Evolutionary conservation across 2,888 invertebrate genomes (phyloP), one percentile per base, ranked within the genome.

Genomic region (Junonia oenone): DNA sequence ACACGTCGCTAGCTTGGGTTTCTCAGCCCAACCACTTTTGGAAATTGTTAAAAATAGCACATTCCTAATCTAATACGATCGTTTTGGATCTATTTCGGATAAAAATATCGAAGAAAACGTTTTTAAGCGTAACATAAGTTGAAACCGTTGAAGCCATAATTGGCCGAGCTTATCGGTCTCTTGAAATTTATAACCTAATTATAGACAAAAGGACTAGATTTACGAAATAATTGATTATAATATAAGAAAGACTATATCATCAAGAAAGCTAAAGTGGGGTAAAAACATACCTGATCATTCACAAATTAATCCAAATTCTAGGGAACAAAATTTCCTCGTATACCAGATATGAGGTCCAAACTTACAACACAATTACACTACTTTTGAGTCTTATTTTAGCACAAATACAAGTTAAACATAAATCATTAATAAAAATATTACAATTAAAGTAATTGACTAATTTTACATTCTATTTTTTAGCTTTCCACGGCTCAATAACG

Each of bases 1-100:
- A 91, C 90, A 91, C 90, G 90, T 91, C 88, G 90, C 83, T 77
- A 83, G 83, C 86, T 84, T 83, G 83, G 83, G 80, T 85, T 87
- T 88, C 83, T 83, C 73, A 73, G 75, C 74, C 79, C 80, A 78
- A 83, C 88, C 84, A 78, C 87, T 76, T 87, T 81, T 73, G 89
- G 89, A 86, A 81, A 85, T 86, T 80, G 82, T 81, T 83, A 87
- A 80, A 88, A 88, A 87, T 90, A 90, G 84, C 81, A 68, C 73
- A 67, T 59, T 68, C 62, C 68, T 64, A 68, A 72, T 68, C 71
- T 63, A 69, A 70, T 75, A 77, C 71, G 68, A 69, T 70, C 68
- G 67, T 62, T 67, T 45, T 27, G 2, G 45, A 51, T 29, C 29
- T 26, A 40, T 47, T 47, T 45, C 15, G n/a, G 15, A 33, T 6